phyloP scores from a whole-genome alignment of 2,113 vertebrate species.

The Laterallus jamaicensis region DNA sequence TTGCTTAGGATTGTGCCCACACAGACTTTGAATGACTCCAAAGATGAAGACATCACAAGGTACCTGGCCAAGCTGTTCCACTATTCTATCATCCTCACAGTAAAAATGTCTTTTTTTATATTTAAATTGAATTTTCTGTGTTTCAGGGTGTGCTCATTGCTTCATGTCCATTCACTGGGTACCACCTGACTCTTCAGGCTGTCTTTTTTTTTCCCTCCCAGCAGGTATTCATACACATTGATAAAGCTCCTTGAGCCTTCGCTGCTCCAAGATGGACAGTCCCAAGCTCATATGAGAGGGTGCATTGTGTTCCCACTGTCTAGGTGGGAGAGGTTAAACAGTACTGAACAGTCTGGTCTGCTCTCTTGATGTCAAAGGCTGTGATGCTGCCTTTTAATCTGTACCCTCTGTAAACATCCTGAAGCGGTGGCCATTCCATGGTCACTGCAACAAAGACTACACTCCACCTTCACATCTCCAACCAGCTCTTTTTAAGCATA shows the following conservation, averaged over 20 bases:
- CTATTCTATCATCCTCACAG: background rate
- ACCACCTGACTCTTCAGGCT: background rate
- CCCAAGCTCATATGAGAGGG: background rate
- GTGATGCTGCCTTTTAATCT: background rate
- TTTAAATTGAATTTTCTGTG: background rate
- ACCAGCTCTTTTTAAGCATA: background rate
- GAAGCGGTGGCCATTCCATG: background rate
- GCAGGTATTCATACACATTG: background rate
- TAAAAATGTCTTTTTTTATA: background rate
- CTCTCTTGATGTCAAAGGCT: fast-evolving
- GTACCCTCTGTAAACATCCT: background rate
- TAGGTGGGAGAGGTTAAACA: background rate
- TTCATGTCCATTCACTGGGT: background rate
- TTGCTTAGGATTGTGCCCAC: background rate
- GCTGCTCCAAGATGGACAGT: background rate
- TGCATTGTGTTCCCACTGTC: background rate
- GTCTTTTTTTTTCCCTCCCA: background rate
- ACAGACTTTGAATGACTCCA: background rate
- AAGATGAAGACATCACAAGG: background rate
- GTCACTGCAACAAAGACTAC: background rate
- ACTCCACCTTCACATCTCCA: background rate
- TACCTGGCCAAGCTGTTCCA: background rate
- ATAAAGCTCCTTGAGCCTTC: background rate
- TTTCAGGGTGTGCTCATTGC: background rate
- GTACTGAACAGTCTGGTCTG: background rate